A percentile compares a stretch with the other conserved stretches of the same genome.
phyloP scores from a whole-genome alignment of 2,113 vertebrate genomes.

The Chionomys nivalis region DNA sequence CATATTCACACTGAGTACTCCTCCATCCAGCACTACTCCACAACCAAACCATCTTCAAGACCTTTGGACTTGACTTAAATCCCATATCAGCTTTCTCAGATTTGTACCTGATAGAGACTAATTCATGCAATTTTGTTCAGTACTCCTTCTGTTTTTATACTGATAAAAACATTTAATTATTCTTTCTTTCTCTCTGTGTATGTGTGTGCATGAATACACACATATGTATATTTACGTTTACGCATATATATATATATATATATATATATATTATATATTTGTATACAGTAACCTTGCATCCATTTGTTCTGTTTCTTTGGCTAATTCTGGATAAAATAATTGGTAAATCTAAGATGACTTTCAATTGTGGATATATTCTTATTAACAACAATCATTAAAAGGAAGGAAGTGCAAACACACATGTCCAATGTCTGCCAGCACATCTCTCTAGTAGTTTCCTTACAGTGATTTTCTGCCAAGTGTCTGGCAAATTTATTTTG shows the following conservation, averaged over 20 bases:
- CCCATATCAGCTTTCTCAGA: background rate
- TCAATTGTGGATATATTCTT: background rate
- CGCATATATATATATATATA: background rate
- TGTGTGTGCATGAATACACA: background rate
- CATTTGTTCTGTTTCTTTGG: background rate
- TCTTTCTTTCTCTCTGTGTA: background rate
- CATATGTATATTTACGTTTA: background rate
- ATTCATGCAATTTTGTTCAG: background rate
- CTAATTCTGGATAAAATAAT: background rate
- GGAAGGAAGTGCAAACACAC: background rate
- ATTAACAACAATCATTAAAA: constrained; percentile 20
- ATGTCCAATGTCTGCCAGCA: constrained; percentile 8
- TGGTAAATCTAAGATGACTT: background rate
- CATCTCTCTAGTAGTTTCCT: background rate
- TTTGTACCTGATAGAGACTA: background rate
- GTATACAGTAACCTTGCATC: background rate
- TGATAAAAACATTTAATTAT: background rate
- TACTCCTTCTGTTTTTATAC: background rate
- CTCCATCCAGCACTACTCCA: too few species aligned
- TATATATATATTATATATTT: background rate
- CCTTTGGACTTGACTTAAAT: background rate
- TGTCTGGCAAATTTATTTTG: constrained; percentile 63
- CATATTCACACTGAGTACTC: fast-evolving
- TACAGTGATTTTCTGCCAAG: background rate
- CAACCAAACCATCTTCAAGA: background rate